These are phyloP conservation scores for Mustelus asterias DNA, from an alignment of 2,113 vertebrate species.

Conservation along the genomic window DNA sequence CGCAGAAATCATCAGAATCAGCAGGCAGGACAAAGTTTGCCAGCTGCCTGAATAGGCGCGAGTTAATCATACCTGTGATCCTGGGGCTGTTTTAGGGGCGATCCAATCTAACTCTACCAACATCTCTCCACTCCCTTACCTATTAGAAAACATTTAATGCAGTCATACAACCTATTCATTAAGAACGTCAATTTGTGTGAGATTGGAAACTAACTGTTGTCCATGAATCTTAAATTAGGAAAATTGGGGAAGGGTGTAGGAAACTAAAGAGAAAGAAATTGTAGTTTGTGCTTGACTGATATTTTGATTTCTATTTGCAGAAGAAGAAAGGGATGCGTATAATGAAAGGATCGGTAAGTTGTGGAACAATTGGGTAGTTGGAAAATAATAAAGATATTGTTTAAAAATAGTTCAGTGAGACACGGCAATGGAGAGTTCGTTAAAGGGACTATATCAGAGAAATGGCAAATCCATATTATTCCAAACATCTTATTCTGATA, in stretches of 20 bases:
- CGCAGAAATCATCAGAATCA: neutral
- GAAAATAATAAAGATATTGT: neutral
- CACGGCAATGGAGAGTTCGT: neutral
- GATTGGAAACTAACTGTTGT: neutral
- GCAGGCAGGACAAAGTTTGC: neutral
- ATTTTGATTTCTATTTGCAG: neutral
- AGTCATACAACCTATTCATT: neutral
- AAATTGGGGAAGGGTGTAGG: neutral
- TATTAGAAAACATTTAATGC: neutral
- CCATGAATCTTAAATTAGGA: neutral
- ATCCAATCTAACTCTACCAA: neutral
- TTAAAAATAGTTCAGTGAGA: neutral
- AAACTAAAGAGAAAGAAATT: neutral
- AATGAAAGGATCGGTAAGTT: neutral
- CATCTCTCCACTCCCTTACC: too few species aligned
- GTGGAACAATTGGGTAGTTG: neutral
- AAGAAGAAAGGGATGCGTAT: neutral
- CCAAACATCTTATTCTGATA: neutral
- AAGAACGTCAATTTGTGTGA: neutral
- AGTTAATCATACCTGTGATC: neutral
- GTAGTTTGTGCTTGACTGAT: neutral
- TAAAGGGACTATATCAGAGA: neutral
- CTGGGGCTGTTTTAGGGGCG: neutral
- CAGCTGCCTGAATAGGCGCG: neutral
- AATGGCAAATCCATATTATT: neutral